phyloP scores from a whole-genome alignment of 2,888 invertebrate genomes.

The Crematogaster levior region DNA sequence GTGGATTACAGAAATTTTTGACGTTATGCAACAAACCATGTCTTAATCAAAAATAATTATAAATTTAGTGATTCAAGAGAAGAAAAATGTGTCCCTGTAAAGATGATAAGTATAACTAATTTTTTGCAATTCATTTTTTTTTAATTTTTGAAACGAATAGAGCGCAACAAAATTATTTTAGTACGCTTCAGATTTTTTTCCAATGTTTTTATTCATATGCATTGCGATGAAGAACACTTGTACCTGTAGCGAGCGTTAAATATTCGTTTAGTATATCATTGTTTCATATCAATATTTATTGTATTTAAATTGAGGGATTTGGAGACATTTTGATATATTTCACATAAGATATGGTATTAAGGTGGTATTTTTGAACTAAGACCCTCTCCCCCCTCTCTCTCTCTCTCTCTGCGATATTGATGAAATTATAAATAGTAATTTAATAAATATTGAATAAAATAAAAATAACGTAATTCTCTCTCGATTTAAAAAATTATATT shows the following conservation, averaged over 20 bases:
- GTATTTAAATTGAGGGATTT: background rate
- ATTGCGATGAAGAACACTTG: background rate
- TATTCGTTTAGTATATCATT: background rate
- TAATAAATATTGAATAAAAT: conserved; percentile 5
- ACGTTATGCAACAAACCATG: background rate
- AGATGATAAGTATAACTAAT: background rate
- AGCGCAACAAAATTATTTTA: background rate
- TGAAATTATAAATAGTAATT: background rate
- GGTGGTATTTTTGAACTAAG: background rate
- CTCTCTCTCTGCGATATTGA: background rate
- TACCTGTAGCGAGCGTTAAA: background rate
- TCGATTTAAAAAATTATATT: background rate
- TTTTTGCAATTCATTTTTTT: conserved; percentile 8
- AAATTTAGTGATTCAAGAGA: background rate
- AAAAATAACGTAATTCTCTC: background rate
- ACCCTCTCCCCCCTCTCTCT: too few relatives aligned
- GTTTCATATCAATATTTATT: background rate
- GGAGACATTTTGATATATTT: background rate
- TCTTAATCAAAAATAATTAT: background rate
- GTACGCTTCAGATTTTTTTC: background rate
- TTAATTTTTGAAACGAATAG: background rate
- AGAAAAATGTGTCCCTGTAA: background rate
- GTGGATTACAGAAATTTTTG: background rate
- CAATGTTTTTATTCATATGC: background rate
- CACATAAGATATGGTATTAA: background rate